Evolutionary conservation across 2,113 vertebrate species (phyloP).

Genomic region (Lethenteron camtschaticum): DNA sequence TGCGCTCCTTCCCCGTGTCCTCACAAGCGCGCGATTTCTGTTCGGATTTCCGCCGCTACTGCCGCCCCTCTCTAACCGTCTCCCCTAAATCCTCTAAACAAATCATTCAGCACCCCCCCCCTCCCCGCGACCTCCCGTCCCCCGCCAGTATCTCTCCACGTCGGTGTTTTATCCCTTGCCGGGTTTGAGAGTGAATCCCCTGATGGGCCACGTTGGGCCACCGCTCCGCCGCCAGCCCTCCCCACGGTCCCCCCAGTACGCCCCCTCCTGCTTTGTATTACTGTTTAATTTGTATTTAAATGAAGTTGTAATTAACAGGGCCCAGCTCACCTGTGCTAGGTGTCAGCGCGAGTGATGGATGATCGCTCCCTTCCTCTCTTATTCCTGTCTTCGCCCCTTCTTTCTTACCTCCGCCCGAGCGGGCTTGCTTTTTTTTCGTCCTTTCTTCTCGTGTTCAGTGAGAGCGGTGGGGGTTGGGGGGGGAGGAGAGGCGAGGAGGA

Average conservation of each 20-base stretch:
- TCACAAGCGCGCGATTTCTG: too few relatives aligned
- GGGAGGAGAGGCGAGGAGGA: neutral
- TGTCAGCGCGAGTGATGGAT: constrained; percentile 6
- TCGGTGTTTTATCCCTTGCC: too few relatives aligned
- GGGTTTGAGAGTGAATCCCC: too few relatives aligned
- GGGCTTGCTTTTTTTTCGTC: neutral
- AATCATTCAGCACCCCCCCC: too few relatives aligned
- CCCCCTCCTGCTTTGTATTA: constrained; percentile 4
- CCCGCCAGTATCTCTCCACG: too few relatives aligned
- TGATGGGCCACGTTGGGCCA: too few relatives aligned
- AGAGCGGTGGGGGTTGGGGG: neutral
- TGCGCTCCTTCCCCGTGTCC: too few relatives aligned
- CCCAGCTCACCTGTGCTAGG: constrained; percentile 6
- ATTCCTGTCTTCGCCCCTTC: neutral
- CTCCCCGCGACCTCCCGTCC: too few relatives aligned
- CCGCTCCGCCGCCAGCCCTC: too few relatives aligned
- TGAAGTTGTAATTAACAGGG: constrained; percentile 6
- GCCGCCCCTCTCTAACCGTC: too few relatives aligned
- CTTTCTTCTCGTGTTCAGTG: neutral
- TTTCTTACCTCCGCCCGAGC: neutral
- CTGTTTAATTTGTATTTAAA: constrained; percentile 6
- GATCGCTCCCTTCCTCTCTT: neutral
- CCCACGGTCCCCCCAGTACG: neutral
- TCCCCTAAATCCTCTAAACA: too few relatives aligned
- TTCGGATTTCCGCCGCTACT: too few relatives aligned